Conservation (phyloP, 1,140 invertebrate species). For the silkworm (Bombyx mori) region ASM3026992v2 NC_085110.1:3550501-3551000, state of each 20-base stretch:
- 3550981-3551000: too few relatives aligned
- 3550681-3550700: slow-evolving; percentile 1
- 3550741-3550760: background rate
- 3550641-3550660: slow-evolving; percentile 17
- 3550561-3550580: slow-evolving; percentile 2
- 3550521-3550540: too few relatives aligned
- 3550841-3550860: slow-evolving; percentile 2
- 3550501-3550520: too few relatives aligned
- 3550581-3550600: slow-evolving; percentile 12
- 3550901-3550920: background rate
- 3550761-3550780: too few relatives aligned
- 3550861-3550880: slow-evolving; percentile 12
- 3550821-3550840: too few relatives aligned
- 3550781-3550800: too few relatives aligned
- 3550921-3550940: slow-evolving; percentile 7
- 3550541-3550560: background rate
- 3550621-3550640: slow-evolving; percentile 13
- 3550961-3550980: too few relatives aligned
- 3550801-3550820: too few relatives aligned
- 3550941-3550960: slow-evolving; percentile 10
- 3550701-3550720: background rate
- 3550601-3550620: slow-evolving; percentile 15
- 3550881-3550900: slow-evolving; percentile 7
- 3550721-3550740: background rate
- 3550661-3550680: background rate